Evolutionary conservation across 2,888 invertebrate species (phyloP).

Genomic region (Globia sparganii): DNA sequence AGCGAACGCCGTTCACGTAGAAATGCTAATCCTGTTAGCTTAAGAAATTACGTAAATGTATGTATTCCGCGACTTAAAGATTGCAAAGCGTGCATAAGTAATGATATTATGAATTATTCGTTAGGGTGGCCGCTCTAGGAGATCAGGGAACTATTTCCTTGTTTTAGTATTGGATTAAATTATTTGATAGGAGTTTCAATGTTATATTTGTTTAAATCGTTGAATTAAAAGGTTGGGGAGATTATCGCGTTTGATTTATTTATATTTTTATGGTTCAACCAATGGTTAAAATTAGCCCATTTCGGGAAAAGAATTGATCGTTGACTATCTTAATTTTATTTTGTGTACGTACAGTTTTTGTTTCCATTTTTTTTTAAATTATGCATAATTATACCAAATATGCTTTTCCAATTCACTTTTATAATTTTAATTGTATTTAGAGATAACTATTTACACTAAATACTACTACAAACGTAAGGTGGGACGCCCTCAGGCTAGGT

Average conservation of each 20-base stretch:
- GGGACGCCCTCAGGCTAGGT: too few species aligned
- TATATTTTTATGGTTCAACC: background rate
- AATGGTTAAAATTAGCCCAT: background rate
- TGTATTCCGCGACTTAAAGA: slow-evolving; percentile 36
- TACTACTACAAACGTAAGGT: too few species aligned
- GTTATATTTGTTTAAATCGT: background rate
- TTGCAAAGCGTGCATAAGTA: slow-evolving; percentile 48
- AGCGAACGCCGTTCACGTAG: slow-evolving; percentile 11
- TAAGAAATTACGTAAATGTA: slow-evolving; percentile 48
- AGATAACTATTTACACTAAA: too few species aligned
- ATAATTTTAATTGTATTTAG: too few species aligned
- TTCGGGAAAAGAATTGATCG: background rate
- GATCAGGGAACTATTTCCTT: slow-evolving; percentile 22
- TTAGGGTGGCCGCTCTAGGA: background rate
- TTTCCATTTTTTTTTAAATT: background rate
- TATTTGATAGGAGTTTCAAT: background rate
- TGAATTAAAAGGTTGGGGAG: background rate
- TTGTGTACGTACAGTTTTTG: background rate
- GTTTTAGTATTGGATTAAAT: slow-evolving; percentile 14
- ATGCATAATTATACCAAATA: too few species aligned
- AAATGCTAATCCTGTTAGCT: slow-evolving; percentile 38
- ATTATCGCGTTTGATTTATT: background rate
- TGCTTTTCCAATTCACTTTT: background rate
- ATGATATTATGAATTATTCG: slow-evolving; percentile 45
- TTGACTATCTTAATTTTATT: background rate